These are phyloP conservation scores for Bujurquina vittata DNA, from an alignment of 2,113 vertebrate species.

Conservation along the genomic window DNA sequence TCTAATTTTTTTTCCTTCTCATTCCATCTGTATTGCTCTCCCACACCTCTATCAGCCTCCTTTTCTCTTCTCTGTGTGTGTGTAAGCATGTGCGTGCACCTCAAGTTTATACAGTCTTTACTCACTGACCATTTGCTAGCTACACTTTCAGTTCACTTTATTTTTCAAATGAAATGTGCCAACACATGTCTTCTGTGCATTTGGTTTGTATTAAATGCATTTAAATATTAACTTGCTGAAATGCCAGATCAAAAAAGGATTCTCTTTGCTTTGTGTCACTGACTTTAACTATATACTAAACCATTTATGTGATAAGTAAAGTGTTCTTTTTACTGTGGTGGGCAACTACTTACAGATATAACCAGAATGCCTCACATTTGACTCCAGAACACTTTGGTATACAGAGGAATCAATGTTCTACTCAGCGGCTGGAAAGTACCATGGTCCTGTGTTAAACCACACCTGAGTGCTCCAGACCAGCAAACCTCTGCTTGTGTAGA, in stretches of 20 bases:
- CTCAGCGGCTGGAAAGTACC: too few relatives aligned
- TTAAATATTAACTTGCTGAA: neutral
- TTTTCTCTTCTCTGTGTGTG: conserved; percentile 23
- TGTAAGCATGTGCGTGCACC: neutral
- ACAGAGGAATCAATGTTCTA: neutral
- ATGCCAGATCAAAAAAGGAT: neutral
- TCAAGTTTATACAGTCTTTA: conserved; percentile 42
- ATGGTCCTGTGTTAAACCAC: too few relatives aligned
- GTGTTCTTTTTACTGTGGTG: neutral
- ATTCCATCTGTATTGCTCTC: conserved; percentile 59
- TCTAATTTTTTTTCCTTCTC: conserved; percentile 63
- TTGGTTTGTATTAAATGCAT: neutral
- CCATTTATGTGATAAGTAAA: neutral
- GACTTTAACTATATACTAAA: neutral
- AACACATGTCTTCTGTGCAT: neutral
- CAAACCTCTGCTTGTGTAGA: neutral
- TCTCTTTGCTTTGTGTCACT: neutral
- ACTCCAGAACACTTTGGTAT: neutral
- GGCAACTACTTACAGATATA: neutral
- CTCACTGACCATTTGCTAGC: conserved; percentile 19
- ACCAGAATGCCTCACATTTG: neutral
- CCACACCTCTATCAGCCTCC: conserved; percentile 56
- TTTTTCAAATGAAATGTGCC: neutral
- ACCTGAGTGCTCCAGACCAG: neutral
- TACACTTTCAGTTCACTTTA: neutral